Evolutionary conservation across 1,140 invertebrate genomes (phyloP).

Genomic region (Platyura marginata): DNA sequence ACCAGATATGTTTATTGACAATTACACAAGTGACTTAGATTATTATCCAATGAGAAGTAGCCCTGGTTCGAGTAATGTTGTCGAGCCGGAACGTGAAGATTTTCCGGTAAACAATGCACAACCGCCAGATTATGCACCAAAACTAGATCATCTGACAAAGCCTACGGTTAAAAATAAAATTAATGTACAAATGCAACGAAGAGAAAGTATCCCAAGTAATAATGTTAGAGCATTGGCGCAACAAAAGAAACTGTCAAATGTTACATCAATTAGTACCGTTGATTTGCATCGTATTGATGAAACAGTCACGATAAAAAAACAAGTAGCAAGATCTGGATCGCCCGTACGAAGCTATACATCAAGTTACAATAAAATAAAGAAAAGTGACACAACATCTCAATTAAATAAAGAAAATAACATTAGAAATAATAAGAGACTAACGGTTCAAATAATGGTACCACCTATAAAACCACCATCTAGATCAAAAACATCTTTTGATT

Average conservation of each 20-base stretch:
- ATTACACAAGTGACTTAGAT: conserved; percentile 2
- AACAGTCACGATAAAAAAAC: conserved; percentile 1
- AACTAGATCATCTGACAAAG: conserved; percentile 7
- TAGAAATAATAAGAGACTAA: conserved; percentile 16
- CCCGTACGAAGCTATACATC: background rate
- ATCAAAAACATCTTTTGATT: conserved; percentile 20
- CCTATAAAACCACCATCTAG: conserved; percentile 18
- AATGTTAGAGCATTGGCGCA: background rate
- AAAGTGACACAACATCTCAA: too few relatives aligned
- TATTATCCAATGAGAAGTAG: conserved; percentile 19
- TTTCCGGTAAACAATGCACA: conserved; percentile 21
- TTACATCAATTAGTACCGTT: conserved; percentile 19
- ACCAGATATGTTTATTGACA: conserved; percentile 10
- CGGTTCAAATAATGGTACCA: conserved; percentile 14
- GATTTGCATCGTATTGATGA: conserved; percentile 23
- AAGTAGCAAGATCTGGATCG: background rate
- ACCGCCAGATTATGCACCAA: conserved; percentile 14
- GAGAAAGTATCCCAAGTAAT: background rate
- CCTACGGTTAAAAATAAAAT: background rate
- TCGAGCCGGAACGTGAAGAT: conserved; percentile 21
- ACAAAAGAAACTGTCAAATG: background rate
- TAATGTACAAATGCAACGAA: background rate
- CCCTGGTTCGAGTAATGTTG: conserved; percentile 19
- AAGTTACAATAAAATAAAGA: too few relatives aligned
- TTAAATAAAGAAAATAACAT: too few relatives aligned